Conservation (phyloP, 2,797 vertebrate species). For the Coregonus suidteri region DNA sequence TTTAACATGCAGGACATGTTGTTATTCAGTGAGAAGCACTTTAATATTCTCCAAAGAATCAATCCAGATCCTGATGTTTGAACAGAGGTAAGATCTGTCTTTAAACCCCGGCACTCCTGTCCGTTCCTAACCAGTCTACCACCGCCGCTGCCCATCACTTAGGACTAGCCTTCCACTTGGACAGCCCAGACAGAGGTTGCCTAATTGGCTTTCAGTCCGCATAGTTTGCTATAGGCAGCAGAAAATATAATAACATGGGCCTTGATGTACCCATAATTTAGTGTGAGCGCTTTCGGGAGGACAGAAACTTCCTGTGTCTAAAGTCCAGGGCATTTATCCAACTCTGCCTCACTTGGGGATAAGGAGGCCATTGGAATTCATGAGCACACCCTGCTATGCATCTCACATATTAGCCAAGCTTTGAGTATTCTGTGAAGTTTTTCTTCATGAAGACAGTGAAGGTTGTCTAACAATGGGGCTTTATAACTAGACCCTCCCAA, state of each 20-base stretch:
- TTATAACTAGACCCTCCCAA: not conserved
- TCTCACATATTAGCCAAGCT: conserved; percentile 18
- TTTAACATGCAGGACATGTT: not conserved
- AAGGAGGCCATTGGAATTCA: conserved; percentile 27
- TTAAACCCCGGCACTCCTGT: not conserved
- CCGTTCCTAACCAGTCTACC: not conserved
- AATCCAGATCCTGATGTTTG: not conserved
- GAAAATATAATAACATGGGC: conserved; percentile 30
- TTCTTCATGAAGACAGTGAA: not conserved
- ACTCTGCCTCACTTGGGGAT: conserved; percentile 30
- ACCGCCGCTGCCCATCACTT: not conserved
- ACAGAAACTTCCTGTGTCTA: conserved; percentile 30
- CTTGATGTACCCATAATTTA: conserved; percentile 24
- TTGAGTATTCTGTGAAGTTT: not conserved
- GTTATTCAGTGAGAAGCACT: not conserved
- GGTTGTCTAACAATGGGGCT: not conserved
- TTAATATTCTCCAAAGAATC: not conserved
- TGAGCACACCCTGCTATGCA: conserved; percentile 10
- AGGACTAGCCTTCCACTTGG: not conserved
- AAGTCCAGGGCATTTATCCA: conserved; percentile 25
- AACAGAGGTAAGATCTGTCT: not conserved
- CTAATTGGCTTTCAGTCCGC: conserved; percentile 29
- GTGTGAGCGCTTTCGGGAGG: conserved; percentile 12
- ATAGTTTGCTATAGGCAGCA: conserved; percentile 33
- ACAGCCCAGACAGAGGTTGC: conserved; percentile 2